Evolutionary conservation across 2,113 vertebrate species (phyloP).

Genomic region (Trachemys scripta): DNA sequence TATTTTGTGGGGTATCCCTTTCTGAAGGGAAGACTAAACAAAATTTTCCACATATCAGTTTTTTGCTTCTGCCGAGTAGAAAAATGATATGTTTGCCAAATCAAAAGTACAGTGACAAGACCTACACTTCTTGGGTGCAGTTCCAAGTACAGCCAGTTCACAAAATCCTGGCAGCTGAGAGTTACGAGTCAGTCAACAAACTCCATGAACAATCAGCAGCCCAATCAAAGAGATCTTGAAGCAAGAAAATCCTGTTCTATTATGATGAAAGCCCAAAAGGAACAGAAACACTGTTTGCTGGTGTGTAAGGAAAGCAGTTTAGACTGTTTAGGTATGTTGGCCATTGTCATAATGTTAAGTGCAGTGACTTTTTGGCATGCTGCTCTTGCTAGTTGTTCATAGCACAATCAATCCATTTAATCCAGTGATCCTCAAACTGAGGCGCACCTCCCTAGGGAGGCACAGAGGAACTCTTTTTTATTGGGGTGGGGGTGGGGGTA

Average conservation of each 20-base stretch:
- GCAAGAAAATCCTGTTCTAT: constrained; percentile 74
- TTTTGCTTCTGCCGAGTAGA: background rate
- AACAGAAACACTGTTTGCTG: background rate
- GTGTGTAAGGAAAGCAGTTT: constrained; percentile 10
- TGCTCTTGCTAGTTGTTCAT: background rate
- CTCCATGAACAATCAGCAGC: constrained; percentile 35
- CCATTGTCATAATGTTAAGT: background rate
- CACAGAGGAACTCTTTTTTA: too few species aligned
- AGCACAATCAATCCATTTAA: background rate
- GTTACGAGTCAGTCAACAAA: constrained; percentile 48
- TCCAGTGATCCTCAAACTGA: background rate
- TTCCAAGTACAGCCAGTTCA: background rate
- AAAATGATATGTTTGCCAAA: background rate
- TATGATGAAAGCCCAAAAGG: constrained; percentile 36
- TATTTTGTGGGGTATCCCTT: background rate
- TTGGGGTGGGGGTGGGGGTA: too few species aligned
- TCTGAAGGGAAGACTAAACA: background rate
- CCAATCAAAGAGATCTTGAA: constrained; percentile 35
- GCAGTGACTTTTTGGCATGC: background rate
- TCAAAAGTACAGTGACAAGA: background rate
- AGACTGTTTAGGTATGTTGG: background rate
- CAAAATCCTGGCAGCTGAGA: background rate
- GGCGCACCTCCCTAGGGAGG: too few species aligned
- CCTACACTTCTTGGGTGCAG: background rate
- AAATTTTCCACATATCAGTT: background rate